Conservation (phyloP, 2,797 vertebrate species). For the Acridotheres tristis region DNA sequence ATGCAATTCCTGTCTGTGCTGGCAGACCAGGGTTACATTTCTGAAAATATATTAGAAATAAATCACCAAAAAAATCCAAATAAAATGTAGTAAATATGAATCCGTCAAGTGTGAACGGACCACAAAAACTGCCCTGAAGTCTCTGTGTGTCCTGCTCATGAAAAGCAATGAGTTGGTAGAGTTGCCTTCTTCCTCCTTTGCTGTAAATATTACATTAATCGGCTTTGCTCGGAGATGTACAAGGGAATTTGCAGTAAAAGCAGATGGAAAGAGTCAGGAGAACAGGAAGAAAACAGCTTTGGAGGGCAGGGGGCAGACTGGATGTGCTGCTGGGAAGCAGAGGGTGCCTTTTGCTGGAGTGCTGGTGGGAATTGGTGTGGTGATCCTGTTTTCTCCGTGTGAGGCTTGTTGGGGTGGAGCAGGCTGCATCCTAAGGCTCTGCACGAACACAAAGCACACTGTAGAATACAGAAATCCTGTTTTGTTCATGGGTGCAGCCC, state of each 20-base stretch:
- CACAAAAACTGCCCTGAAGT: not conserved
- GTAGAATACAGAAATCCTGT: accelerated
- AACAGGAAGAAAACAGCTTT: not conserved
- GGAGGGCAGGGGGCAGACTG: accelerated
- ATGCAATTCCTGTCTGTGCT: not conserved
- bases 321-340: not conserved
- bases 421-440: not conserved
- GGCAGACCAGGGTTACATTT: not conserved
- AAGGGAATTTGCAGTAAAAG: not conserved
- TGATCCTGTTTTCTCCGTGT: accelerated
- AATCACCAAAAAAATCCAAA: not conserved
- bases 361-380: accelerated
- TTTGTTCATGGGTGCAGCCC: not conserved
- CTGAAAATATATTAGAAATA: not conserved
- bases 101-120: not conserved
- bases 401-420: not conserved
- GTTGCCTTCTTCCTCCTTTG: not conserved
- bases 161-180: not conserved
- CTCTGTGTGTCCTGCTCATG: not conserved
- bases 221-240: accelerated
- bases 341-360: not conserved
- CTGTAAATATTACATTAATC: no score
- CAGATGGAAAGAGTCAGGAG: not conserved
- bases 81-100: not conserved
- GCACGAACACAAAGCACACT: accelerated